A percentile compares a stretch with the other conserved stretches of the same genome.
These are phyloP conservation scores for Cremastobaeus sp. DNA, from an alignment of 2,888 invertebrate species.

Conservation along the genomic window DNA sequence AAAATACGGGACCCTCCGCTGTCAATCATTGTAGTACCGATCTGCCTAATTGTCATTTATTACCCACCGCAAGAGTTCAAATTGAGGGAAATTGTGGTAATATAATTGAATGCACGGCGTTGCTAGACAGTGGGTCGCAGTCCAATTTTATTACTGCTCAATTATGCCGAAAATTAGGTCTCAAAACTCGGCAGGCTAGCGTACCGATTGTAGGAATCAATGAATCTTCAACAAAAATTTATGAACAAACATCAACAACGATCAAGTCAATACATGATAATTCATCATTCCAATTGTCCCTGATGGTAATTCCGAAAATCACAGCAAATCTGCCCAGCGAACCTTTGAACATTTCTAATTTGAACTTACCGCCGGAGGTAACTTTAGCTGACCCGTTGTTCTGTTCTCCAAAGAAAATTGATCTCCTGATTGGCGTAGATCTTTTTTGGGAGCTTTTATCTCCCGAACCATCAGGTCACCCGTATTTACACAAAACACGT, in stretches of 20 bases:
- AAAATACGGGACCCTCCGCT: background rate
- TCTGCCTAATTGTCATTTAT: background rate
- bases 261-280: background rate
- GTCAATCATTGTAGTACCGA: background rate
- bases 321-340: background rate
- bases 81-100: background rate
- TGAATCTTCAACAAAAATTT: conserved; percentile 2
- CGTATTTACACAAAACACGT: conserved; percentile 12
- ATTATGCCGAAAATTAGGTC: conserved; percentile 1
- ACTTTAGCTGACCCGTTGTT: conserved; percentile 37
- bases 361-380: conserved; percentile 8
- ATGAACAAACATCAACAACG: background rate
- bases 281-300: background rate
- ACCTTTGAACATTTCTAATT: background rate
- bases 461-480: background rate
- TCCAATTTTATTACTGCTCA: conserved; percentile 9
- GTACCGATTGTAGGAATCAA: background rate
- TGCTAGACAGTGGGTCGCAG: conserved; percentile 3
- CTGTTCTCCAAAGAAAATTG: conserved; percentile 9
- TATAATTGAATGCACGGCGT: background rate
- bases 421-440: too few species aligned
- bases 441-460: conserved; percentile 13
- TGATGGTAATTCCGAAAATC: background rate
- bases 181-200: background rate
- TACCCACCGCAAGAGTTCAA: conserved; percentile 7